Conservation (phyloP, 2,888 invertebrate species). For the Vandiemenella viatica region DNA sequence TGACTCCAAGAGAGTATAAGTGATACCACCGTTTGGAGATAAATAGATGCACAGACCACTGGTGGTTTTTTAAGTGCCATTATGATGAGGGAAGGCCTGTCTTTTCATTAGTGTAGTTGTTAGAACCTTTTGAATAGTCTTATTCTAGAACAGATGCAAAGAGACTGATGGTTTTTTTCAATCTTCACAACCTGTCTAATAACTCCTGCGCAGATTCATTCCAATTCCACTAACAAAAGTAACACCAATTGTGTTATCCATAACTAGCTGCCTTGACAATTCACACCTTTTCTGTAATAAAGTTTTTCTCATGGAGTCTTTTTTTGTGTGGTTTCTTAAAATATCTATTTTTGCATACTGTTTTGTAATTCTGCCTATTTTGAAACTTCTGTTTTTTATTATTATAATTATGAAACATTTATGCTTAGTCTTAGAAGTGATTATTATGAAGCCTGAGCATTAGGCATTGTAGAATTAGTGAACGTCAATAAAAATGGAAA, state of each 20-base stretch:
- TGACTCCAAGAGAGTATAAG: neutral
- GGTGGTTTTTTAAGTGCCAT: slow-evolving; percentile 13
- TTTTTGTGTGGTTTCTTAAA: slow-evolving; percentile 17
- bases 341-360: slow-evolving; percentile 18
- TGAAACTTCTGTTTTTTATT: slow-evolving; percentile 10
- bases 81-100: slow-evolving; percentile 8
- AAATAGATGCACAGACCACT: slow-evolving; percentile 8
- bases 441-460: slow-evolving; percentile 14
- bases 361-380: slow-evolving; percentile 18
- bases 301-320: slow-evolving; percentile 8
- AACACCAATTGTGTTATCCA: slow-evolving; percentile 3
- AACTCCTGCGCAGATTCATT: slow-evolving; percentile 4
- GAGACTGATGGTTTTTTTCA: slow-evolving; percentile 2
- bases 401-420: slow-evolving; percentile 7
- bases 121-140: neutral
- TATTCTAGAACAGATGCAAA: neutral
- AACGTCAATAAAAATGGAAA: slow-evolving; percentile 2
- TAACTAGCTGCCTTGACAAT: slow-evolving; percentile 15
- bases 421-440: slow-evolving; percentile 17
- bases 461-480: slow-evolving; percentile 13
- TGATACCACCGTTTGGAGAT: neutral
- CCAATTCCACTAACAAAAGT: slow-evolving; percentile 2
- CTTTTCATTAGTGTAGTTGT: slow-evolving; percentile 3
- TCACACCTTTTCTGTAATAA: slow-evolving; percentile 10
- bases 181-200: slow-evolving; percentile 1